Conservation (phyloP, 2,113 vertebrate species). For the Riparia riparia region DNA sequence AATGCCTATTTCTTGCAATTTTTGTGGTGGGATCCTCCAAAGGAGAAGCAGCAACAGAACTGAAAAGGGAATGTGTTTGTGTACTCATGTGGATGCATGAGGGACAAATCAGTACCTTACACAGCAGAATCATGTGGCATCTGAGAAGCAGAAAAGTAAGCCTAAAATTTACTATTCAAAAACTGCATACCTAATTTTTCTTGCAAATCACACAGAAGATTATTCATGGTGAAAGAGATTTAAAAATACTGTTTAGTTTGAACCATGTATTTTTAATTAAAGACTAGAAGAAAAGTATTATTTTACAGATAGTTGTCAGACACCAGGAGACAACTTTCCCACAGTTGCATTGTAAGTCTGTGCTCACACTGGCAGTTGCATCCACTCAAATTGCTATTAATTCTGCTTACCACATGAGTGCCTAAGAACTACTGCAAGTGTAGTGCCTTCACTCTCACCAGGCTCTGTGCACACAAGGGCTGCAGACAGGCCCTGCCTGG, state of each 20-base stretch:
- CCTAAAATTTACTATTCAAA: not conserved
- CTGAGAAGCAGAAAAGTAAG: not conserved
- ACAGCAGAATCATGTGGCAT: not conserved
- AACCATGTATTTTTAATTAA: not conserved
- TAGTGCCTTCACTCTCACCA: not conserved
- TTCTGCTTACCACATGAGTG: not conserved
- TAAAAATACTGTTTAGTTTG: not conserved
- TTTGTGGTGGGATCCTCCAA: not conserved
- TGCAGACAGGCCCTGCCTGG: not conserved
- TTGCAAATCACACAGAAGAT: not conserved
- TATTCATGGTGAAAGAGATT: not conserved
- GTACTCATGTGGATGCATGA: not conserved
- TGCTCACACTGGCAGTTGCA: not conserved
- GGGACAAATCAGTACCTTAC: not conserved
- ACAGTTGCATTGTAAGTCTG: not conserved
- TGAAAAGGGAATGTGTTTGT: not conserved
- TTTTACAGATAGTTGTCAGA: conserved; percentile 4
- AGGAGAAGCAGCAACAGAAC: not conserved
- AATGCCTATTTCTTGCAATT: not conserved
- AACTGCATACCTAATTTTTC: not conserved
- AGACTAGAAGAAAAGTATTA: not conserved
- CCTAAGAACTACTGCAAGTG: not conserved
- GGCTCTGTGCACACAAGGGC: not conserved
- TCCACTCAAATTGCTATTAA: conserved; percentile 4
- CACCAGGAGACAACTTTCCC: not conserved